Conservation (phyloP, 2,797 vertebrate genomes). For the Xerus rutilus region DNA sequence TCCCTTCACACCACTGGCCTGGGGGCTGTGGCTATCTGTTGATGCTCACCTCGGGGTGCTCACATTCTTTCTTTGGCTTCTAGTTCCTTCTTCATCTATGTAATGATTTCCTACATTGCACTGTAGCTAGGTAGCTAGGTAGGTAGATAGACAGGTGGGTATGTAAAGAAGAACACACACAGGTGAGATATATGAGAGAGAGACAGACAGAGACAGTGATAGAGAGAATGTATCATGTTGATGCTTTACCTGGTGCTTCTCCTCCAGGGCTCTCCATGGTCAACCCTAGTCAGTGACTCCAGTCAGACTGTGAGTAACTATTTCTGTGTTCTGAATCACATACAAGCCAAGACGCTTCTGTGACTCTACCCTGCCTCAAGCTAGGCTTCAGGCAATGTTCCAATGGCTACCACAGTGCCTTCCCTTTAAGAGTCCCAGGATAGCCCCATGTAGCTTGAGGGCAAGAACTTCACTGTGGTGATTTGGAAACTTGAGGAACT, state of each 20-base stretch:
- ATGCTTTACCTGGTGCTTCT: neutral
- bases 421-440: neutral
- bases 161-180: too few relatives aligned
- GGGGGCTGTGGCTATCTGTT: neutral
- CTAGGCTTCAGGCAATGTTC: too few relatives aligned
- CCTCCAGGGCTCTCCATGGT: neutral
- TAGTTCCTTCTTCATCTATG: too few relatives aligned
- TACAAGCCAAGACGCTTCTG: neutral
- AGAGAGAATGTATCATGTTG: neutral
- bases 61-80: neutral
- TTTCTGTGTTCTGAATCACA: neutral
- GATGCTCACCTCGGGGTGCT: neutral
- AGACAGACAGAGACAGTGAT: neutral
- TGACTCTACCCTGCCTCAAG: neutral
- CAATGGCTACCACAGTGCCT: neutral
- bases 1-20: fast-evolving
- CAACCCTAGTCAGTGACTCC: neutral
- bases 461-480: neutral
- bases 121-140: neutral
- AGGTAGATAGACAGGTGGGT: neutral
- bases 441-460: neutral
- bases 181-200: too few relatives aligned
- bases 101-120: neutral
- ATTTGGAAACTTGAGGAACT: neutral
- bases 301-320: neutral